phyloP scores from a whole-genome alignment of 2,888 invertebrate species.

The Platycheirus rosarum region DNA sequence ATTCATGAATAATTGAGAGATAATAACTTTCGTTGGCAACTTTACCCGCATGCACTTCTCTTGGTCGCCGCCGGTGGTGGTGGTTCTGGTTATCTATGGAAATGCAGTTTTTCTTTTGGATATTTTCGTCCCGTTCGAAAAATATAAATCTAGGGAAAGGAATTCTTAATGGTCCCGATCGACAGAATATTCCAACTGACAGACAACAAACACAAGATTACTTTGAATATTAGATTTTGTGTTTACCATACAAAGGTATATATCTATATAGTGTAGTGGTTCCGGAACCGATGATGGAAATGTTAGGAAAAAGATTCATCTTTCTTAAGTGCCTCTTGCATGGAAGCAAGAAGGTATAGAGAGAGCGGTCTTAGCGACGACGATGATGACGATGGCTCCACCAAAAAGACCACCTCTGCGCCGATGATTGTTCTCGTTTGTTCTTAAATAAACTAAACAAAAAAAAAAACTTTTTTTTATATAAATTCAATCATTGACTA shows the following conservation, averaged over 20 bases:
- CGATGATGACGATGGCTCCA: constrained; percentile 30
- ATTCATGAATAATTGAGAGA: constrained; percentile 8
- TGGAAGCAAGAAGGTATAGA: not conserved
- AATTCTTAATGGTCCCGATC: constrained; percentile 58
- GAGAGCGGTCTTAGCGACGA: not conserved
- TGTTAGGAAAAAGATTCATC: constrained; percentile 68
- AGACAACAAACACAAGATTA: constrained; percentile 59
- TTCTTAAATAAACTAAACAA: constrained; percentile 52
- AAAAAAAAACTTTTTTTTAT: constrained; percentile 12
- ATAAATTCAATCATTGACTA: constrained; percentile 62
- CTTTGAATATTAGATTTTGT: constrained; percentile 69
- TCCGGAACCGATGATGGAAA: constrained; percentile 69
- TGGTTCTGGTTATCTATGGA: constrained; percentile 54
- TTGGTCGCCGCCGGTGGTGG: constrained; percentile 12
- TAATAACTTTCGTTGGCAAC: constrained; percentile 13
- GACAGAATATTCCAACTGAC: constrained; percentile 50
- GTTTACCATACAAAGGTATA: constrained; percentile 31
- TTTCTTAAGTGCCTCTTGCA: constrained; percentile 56
- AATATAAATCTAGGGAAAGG: constrained; percentile 45
- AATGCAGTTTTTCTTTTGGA: constrained; percentile 39
- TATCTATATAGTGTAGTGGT: constrained; percentile 2
- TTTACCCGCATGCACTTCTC: constrained; percentile 1
- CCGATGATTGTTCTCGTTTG: constrained; percentile 71
- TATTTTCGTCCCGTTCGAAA: not conserved
- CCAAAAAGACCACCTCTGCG: constrained; percentile 68